A percentile compares a stretch with the other conserved stretches of the same genome.
These are phyloP conservation scores for Rhopalosiphum nymphaeae DNA, from an alignment of 2,888 invertebrate species.

Conservation along the genomic window DNA sequence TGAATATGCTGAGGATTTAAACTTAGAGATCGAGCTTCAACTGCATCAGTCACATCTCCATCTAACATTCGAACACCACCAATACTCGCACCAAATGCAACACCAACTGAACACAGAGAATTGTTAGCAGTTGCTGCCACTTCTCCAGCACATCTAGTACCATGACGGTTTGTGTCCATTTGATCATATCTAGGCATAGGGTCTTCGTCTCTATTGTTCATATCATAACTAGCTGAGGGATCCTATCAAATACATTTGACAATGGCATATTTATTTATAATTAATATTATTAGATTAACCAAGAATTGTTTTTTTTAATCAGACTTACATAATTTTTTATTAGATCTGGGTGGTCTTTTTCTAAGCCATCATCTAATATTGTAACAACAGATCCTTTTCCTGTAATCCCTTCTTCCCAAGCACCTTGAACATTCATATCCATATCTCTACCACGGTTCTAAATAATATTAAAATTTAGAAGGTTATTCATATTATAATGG, in stretches of 20 bases:
- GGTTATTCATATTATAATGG: neutral
- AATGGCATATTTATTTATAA: neutral
- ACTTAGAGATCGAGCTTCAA: conserved; percentile 94
- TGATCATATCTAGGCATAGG: conserved; percentile 98
- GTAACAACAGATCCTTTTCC: conserved; percentile 96
- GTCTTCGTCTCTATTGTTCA: conserved; percentile 95
- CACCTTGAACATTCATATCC: conserved; percentile 96
- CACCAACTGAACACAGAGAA: conserved; percentile 94
- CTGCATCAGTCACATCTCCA: conserved; percentile 98
- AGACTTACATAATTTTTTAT: conserved; percentile 90
- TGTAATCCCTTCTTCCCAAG: conserved; percentile 94
- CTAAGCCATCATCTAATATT: conserved; percentile 95
- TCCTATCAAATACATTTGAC: conserved; percentile 76
- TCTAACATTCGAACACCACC: conserved; percentile 98
- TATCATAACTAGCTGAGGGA: conserved; percentile 95
- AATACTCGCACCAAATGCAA: conserved; percentile 94
- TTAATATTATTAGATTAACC: neutral
- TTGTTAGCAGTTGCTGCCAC: conserved; percentile 98
- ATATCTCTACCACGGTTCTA: conserved; percentile 91
- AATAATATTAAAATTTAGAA: neutral
- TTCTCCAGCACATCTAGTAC: conserved; percentile 96
- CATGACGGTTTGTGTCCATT: conserved; percentile 95
- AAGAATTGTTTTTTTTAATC: neutral
- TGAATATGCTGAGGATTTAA: conserved; percentile 97
- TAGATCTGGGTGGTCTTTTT: conserved; percentile 95